These are phyloP conservation scores for Helicolenus hilgendorfi DNA, from an alignment of 2,797 vertebrate species.

Conservation along the genomic window DNA sequence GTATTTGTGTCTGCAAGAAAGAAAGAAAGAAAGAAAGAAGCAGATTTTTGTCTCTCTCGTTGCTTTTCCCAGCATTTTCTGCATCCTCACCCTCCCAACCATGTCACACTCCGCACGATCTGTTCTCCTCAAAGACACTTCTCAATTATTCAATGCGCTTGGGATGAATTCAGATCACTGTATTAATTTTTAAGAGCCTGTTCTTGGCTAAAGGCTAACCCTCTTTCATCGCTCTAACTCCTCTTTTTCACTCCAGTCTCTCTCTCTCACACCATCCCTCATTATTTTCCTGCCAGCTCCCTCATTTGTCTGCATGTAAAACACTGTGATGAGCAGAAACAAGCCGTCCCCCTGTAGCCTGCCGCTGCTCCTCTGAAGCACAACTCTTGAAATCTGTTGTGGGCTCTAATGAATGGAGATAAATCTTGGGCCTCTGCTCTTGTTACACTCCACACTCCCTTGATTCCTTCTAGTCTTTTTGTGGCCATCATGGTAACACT, in stretches of 20 bases:
- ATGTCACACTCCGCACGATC: slow-evolving; percentile 66
- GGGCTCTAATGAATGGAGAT: slow-evolving; percentile 69
- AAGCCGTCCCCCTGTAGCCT: slow-evolving; percentile 49
- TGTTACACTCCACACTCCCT: slow-evolving; percentile 19
- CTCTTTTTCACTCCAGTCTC: slow-evolving; percentile 17
- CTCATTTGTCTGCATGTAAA: slow-evolving; percentile 82
- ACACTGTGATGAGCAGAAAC: slow-evolving; percentile 72
- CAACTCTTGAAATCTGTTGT: slow-evolving; percentile 65
- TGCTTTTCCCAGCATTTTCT: slow-evolving; percentile 31
- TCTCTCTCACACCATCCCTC: slow-evolving; percentile 62
- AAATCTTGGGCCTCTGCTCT: slow-evolving; percentile 51
- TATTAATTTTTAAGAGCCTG: slow-evolving; percentile 88
- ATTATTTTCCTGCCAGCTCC: slow-evolving; percentile 80
- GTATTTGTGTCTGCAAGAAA: background rate
- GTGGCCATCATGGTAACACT: slow-evolving; percentile 18
- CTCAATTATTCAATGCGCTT: slow-evolving; percentile 86
- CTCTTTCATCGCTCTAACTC: slow-evolving; percentile 50
- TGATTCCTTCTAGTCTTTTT: slow-evolving; percentile 27
- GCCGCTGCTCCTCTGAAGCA: slow-evolving; percentile 46
- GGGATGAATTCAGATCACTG: slow-evolving; percentile 85
- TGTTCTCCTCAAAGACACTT: slow-evolving; percentile 74
- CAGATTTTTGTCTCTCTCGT: slow-evolving; percentile 29
- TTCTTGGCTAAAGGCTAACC: slow-evolving; percentile 79
- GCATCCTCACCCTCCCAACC: slow-evolving; percentile 28
- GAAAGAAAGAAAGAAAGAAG: background rate